phyloP scores from a whole-genome alignment of 2,888 invertebrate genomes.

The Tetramorium bicarinatum region DNA sequence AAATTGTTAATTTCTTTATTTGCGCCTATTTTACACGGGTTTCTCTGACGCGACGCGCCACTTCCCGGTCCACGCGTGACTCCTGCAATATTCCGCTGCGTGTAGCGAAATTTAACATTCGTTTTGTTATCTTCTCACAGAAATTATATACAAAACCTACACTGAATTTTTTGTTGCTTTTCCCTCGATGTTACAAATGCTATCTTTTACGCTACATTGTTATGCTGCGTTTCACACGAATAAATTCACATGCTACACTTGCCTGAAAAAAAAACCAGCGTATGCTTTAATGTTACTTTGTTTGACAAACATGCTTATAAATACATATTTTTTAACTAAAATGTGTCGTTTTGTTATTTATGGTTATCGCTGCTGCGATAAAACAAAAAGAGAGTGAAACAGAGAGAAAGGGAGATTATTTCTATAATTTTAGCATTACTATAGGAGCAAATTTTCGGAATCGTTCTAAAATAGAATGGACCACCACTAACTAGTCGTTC shows the following conservation, averaged over 20 bases:
- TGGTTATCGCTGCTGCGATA: neutral
- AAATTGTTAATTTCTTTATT: slow-evolving; percentile 31
- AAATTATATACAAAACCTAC: neutral
- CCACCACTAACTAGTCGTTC: slow-evolving; percentile 43
- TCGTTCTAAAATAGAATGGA: slow-evolving; percentile 37
- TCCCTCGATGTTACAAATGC: neutral
- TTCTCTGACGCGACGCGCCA: neutral
- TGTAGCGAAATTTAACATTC: neutral
- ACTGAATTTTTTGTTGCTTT: neutral
- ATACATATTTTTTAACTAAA: neutral
- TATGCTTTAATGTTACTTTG: neutral
- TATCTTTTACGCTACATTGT: neutral
- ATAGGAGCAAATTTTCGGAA: slow-evolving; percentile 29
- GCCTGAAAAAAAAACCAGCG: neutral
- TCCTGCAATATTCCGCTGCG: slow-evolving; percentile 10
- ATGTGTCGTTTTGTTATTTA: neutral
- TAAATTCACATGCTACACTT: neutral
- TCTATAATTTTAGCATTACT: slow-evolving; percentile 30
- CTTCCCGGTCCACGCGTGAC: neutral
- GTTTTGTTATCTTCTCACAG: neutral
- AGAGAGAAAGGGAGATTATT: neutral
- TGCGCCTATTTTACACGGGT: neutral
- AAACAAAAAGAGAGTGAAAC: neutral
- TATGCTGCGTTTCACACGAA: neutral
- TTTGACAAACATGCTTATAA: slow-evolving; percentile 10